phyloP scores from a whole-genome alignment of 2,888 invertebrate genomes.

The Chirona hameri region DNA sequence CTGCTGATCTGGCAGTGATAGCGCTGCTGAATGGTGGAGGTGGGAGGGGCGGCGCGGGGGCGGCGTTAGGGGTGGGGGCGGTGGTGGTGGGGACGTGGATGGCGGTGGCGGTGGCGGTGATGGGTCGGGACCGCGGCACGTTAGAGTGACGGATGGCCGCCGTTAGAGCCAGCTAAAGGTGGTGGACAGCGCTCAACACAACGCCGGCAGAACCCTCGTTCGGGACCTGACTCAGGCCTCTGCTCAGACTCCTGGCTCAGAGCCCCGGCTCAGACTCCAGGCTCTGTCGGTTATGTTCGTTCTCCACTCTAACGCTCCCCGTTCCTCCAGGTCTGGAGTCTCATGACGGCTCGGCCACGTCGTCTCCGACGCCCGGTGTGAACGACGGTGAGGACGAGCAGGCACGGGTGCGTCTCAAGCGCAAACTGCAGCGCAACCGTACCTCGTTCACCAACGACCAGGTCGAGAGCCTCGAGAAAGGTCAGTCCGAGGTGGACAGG shows the following conservation, averaged over 20 bases:
- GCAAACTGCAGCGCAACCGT: constrained; percentile 94
- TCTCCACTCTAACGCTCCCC: background rate
- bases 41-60: background rate
- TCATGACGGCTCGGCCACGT: constrained; percentile 7
- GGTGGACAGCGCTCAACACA: too few species aligned
- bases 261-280: too few species aligned
- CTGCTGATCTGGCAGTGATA: constrained; percentile 1
- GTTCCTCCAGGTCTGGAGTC: constrained; percentile 3
- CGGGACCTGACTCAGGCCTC: too few species aligned
- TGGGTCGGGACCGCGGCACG: too few species aligned
- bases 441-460: constrained; percentile 98
- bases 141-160: too few species aligned
- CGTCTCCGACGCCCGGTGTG: constrained; percentile 56
- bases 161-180: too few species aligned
- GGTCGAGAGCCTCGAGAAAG: constrained; percentile 97
- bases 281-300: too few species aligned
- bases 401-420: constrained; percentile 84
- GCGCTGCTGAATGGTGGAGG: background rate
- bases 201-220: too few species aligned
- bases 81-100: background rate
- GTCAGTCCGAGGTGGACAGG: constrained; percentile 51
- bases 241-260: too few species aligned
- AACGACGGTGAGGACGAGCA: constrained; percentile 80
- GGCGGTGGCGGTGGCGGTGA: too few species aligned
- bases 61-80: too few species aligned